These are phyloP conservation scores for Rana temporaria DNA, from an alignment of 2,113 vertebrate species.

Conservation along the genomic window DNA sequence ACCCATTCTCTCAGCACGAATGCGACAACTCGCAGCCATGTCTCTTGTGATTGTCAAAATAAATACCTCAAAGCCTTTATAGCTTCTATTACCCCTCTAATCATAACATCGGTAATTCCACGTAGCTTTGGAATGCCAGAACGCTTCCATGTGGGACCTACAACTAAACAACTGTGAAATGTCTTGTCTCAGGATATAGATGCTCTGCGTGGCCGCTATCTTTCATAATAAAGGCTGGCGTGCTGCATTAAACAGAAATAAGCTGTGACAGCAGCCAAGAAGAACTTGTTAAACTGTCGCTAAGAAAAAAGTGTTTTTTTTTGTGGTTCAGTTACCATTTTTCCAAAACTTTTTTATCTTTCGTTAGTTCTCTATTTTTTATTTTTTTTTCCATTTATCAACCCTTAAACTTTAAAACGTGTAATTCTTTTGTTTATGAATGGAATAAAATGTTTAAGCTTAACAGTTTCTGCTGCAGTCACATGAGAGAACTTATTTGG, in stretches of 20 bases:
- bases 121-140: conserved; percentile 28
- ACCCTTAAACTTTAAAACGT: no score
- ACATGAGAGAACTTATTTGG: no score
- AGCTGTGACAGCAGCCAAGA: conserved; percentile 9
- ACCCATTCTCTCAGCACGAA: conserved; percentile 63
- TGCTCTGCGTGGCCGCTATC: conserved; percentile 28
- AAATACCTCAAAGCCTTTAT: conserved; percentile 47
- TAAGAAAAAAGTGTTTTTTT: not conserved
- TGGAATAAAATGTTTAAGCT: no score
- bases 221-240: conserved; percentile 36
- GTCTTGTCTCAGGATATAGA: conserved; percentile 37
- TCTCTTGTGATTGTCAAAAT: conserved; percentile 43
- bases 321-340: not conserved
- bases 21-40: conserved; percentile 52
- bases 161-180: conserved; percentile 47
- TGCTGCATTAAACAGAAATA: conserved; percentile 20
- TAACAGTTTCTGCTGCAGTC: no score
- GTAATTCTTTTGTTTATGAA: no score
- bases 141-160: conserved; percentile 36
- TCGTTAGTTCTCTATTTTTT: no score
- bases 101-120: conserved; percentile 48
- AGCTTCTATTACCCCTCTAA: conserved; percentile 47
- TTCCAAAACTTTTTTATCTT: not conserved
- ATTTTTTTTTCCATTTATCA: no score
- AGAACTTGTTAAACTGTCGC: conserved; percentile 15